Percentiles rank a stretch among this genome's conserved stretches.
phyloP scores from a whole-genome alignment of 2,797 vertebrate species.

The Poeciliopsis infans region DNA sequence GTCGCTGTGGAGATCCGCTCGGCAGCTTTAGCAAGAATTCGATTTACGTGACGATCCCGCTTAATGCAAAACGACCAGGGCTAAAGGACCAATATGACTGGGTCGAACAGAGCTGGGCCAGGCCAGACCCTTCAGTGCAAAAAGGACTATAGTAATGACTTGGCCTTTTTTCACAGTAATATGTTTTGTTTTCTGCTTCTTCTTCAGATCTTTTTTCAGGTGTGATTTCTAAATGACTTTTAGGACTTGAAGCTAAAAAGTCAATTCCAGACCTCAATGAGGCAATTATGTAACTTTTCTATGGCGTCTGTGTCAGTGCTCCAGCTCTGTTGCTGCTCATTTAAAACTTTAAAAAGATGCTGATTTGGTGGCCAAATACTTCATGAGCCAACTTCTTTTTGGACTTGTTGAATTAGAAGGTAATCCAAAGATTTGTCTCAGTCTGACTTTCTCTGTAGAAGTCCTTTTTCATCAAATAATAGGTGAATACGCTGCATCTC shows the following conservation, averaged over 20 bases:
- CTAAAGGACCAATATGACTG: no score
- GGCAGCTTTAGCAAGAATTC: no score
- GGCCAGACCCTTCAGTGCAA: no score
- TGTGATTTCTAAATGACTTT: constrained; percentile 25
- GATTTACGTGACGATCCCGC: no score
- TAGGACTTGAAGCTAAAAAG: constrained; percentile 11
- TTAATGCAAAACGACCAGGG: no score
- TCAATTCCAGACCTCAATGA: constrained; percentile 40
- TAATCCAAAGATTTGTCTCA: constrained; percentile 44
- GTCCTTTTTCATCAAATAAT: constrained; percentile 12
- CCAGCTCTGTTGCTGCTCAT: constrained; percentile 15
- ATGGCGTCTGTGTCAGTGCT: constrained; percentile 14
- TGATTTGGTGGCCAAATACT: constrained; percentile 19
- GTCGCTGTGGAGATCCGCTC: no score
- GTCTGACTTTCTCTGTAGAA: constrained; percentile 35
- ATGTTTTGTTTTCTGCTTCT: background rate
- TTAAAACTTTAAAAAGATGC: constrained; percentile 35
- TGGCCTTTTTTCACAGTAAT: background rate
- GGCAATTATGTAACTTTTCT: constrained; percentile 42
- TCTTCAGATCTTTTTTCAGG: background rate
- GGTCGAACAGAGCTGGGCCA: no score
- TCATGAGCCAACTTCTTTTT: constrained; percentile 39
- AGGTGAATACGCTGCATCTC: constrained; percentile 16
- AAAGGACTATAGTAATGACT: background rate
- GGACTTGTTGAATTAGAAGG: constrained; percentile 39